These are phyloP conservation scores for Sibirionetta formosa DNA, from an alignment of 2,797 vertebrate species.

Conservation along the genomic window DNA sequence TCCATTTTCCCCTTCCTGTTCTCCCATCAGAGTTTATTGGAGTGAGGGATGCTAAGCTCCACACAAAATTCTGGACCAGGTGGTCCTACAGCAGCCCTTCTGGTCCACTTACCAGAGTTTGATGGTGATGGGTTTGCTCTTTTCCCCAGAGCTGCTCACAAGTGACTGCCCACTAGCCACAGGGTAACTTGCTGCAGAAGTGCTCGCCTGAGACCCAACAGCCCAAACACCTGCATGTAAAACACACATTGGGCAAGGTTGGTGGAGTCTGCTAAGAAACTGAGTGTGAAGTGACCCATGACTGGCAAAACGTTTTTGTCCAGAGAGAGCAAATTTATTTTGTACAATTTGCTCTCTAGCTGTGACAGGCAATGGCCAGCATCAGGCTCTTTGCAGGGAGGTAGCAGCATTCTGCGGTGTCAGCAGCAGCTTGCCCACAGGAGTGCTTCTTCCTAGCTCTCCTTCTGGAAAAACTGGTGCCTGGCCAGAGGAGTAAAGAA, in stretches of 20 bases:
- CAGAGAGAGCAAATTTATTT: not conserved
- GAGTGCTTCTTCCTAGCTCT: not conserved
- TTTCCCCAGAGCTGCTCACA: not conserved
- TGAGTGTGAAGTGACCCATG: rapidly evolving
- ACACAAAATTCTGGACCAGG: not conserved
- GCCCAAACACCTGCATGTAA: not conserved
- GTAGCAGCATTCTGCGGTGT: not conserved
- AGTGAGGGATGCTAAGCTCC: not conserved
- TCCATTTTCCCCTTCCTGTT: not conserved
- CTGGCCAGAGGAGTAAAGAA: constrained; percentile 6
- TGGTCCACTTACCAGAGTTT: not conserved
- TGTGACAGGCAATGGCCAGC: not conserved
- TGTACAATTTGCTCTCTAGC: not conserved
- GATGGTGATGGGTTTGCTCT: not conserved
- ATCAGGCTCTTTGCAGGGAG: not conserved
- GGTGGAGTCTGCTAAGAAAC: not conserved
- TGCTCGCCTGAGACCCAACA: not conserved
- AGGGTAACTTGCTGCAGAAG: not conserved
- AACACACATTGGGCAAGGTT: not conserved
- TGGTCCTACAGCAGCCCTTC: not conserved
- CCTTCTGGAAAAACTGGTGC: constrained; percentile 31
- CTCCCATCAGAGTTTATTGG: not conserved
- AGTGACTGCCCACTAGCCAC: not conserved
- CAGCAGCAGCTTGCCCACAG: not conserved
- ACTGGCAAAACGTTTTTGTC: not conserved